Base-by-base conservation (phyloP, 2,797 vertebrate genomes). In the Danionella dracula region DNA sequence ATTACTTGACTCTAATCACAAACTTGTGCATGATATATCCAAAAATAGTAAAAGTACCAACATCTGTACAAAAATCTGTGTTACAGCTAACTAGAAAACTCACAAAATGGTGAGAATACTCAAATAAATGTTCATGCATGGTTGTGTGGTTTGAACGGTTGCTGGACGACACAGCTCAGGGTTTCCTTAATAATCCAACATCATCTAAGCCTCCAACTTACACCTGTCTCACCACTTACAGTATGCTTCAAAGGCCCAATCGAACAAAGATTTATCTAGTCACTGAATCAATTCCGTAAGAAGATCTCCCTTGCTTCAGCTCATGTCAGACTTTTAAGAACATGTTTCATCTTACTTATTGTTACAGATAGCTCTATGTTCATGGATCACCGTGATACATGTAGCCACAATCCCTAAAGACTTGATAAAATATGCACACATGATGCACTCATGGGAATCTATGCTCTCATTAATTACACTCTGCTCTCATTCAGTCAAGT, bases 401-500 rank as follows among this genome's bases (percentile, higher is more conserved):
- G 19, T 4, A 53, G 40, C 29, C 61, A 35, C 2, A 7, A 15
- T 66, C 44, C 44, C 53, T 16, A 12, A 48, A 49, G 44, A 57
- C 21, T 44, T 41, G 0, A 3, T 7, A 9, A 32, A 57, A 40
- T 61, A 31, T 42, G 6, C 45, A 34, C 17, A 20, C 50, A 35
- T 66, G 40, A 27, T 34, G 53, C 70, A 70, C 51, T 77, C 71
- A 81, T 78, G 78, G 57, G 82, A 84, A 84, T 87, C 82, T 68
- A 68, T 70, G 49, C 70, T 82, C 82, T 88, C 84, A 88, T 89
- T 86, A 76, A 84, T 88, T 87, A 87, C 86, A 85, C 80, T 79
- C 78, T 83, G 85, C 80, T 87, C 84, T 84, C 84, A 86, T 88
- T 87, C 85, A 86, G 85, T 87, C 86, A 87, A 84, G 83, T 76